phyloP scores from a whole-genome alignment of 2,888 invertebrate species.

The Carcina quercana region DNA sequence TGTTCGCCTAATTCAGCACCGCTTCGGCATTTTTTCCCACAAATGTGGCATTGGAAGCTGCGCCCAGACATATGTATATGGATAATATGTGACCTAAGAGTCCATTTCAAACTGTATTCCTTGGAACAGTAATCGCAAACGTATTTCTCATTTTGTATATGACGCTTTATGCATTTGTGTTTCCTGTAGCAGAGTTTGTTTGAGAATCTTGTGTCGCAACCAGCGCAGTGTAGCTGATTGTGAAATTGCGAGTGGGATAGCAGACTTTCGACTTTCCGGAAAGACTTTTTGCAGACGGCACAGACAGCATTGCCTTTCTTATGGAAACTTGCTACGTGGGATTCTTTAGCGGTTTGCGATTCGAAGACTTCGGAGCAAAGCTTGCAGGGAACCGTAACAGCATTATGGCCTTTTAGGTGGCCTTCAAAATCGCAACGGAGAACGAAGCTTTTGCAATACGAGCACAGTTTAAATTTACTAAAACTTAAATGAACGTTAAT shows the following conservation, averaged over 20 bases:
- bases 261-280: constrained; percentile 19
- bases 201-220: constrained; percentile 28
- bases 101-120: constrained; percentile 23
- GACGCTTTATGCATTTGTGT: constrained; percentile 25
- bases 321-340: constrained; percentile 4
- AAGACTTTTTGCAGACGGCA: constrained; percentile 29
- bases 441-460: constrained; percentile 25
- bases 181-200: constrained; percentile 29
- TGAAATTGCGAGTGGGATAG: constrained; percentile 29
- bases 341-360: not conserved
- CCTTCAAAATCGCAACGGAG: constrained; percentile 16
- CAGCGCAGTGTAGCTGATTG: constrained; percentile 21
- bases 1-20: constrained; percentile 33
- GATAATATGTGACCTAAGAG: constrained; percentile 28
- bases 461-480: constrained; percentile 27
- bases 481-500: constrained; percentile 32
- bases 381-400: constrained; percentile 21
- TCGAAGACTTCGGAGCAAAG: constrained; percentile 28
- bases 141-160: constrained; percentile 11
- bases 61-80: constrained; percentile 22
- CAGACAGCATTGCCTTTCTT: constrained; percentile 12
- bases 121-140: constrained; percentile 40
- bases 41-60: constrained; percentile 31
- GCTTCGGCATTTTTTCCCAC: constrained; percentile 34
- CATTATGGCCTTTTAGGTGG: constrained; percentile 23